These are phyloP conservation scores for Lagopus muta DNA, from an alignment of 2,113 vertebrate species.

Conservation along the genomic window DNA sequence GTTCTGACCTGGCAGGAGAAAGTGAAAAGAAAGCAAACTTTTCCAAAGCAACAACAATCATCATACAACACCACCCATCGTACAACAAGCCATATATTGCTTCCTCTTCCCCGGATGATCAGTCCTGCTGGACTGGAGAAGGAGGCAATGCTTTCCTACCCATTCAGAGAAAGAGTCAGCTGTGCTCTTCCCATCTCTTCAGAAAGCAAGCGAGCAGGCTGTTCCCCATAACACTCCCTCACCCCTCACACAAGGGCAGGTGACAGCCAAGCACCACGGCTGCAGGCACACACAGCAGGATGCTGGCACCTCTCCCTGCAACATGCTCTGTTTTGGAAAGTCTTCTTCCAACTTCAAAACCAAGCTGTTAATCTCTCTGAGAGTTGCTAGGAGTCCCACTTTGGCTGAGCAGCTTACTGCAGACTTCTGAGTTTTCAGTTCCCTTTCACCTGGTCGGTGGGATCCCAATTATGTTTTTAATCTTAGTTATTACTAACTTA, in stretches of 20 bases:
- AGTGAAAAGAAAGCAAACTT: background rate
- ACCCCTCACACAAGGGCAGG: background rate
- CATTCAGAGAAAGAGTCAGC: background rate
- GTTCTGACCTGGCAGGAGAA: background rate
- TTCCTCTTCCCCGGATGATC: background rate
- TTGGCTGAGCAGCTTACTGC: background rate
- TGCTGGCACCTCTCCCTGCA: background rate
- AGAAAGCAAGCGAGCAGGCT: background rate
- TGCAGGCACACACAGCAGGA: background rate
- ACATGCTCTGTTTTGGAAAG: background rate
- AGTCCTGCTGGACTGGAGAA: background rate
- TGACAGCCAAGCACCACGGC: accelerated
- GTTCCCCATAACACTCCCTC: background rate
- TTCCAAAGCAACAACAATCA: background rate
- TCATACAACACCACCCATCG: background rate
- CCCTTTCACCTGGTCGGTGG: background rate
- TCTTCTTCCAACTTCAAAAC: background rate
- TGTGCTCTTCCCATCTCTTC: background rate
- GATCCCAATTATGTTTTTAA: background rate
- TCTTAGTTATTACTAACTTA: background rate
- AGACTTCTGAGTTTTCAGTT: background rate
- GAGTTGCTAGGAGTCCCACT: background rate
- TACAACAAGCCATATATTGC: background rate
- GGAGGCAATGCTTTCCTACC: background rate
- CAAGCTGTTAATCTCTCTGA: background rate